Evolutionary conservation across 2,797 vertebrate species (phyloP).

Genomic region (Crenichthys baileyi): DNA sequence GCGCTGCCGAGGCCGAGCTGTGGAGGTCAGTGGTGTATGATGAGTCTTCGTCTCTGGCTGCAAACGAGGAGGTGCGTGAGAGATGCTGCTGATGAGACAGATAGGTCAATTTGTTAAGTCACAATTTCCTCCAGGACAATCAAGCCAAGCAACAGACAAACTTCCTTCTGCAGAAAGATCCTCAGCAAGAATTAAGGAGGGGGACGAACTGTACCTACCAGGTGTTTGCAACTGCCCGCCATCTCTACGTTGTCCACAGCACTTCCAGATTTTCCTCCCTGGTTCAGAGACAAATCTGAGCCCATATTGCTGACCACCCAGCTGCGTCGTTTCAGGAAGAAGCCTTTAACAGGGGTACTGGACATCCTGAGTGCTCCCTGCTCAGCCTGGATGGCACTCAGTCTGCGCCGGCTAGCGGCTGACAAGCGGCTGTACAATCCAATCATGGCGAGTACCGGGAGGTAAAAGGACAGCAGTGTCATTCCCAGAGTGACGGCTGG

Average conservation of each 20-base stretch:
- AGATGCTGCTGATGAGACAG: conserved; percentile 3
- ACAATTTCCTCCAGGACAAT: neutral
- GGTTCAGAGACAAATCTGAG: conserved; percentile 37
- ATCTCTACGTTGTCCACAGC: conserved; percentile 3
- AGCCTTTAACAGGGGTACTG: conserved; percentile 16
- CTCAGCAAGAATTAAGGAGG: too few species aligned
- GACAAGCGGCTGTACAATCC: conserved; percentile 89
- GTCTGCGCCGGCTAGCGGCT: conserved; percentile 83
- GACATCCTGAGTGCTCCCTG: neutral
- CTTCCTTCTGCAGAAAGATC: neutral
- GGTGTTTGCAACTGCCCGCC: neutral
- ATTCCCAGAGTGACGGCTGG: conserved; percentile 88
- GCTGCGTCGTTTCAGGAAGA: conserved; percentile 25
- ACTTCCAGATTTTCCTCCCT: conserved; percentile 28
- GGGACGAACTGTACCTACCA: neutral
- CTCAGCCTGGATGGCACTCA: conserved; percentile 43
- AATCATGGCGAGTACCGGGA: conserved; percentile 90
- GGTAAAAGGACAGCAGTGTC: conserved; percentile 88
- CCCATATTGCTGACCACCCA: conserved; percentile 3
- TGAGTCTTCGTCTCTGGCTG: neutral
- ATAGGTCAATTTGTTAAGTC: neutral
- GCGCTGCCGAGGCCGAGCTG: neutral
- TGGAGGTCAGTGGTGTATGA: conserved; percentile 27
- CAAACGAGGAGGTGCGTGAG: neutral
- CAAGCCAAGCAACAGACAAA: neutral